Conservation (phyloP, 1,140 invertebrate genomes). For the Pseudachorutes palmiensis region DNA sequence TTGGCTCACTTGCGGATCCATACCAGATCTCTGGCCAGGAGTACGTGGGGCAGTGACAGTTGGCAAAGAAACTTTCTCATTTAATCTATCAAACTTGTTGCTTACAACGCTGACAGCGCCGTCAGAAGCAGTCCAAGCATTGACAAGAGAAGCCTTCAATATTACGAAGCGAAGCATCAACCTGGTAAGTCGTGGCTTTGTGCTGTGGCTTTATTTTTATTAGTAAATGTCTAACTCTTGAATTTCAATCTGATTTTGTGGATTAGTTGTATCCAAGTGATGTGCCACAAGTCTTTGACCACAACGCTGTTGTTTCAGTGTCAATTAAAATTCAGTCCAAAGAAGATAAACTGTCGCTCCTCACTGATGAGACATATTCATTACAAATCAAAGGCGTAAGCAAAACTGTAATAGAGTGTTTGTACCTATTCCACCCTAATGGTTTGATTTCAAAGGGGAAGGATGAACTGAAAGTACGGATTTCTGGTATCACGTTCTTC, state of each 20-base stretch:
- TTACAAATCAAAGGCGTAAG: background rate
- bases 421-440: too few relatives aligned
- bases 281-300: background rate
- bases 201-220: too few relatives aligned
- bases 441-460: too few relatives aligned
- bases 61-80: background rate
- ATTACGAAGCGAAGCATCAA: background rate
- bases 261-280: background rate
- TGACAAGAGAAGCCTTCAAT: background rate
- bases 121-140: background rate
- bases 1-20: background rate
- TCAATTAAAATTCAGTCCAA: background rate
- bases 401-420: too few relatives aligned
- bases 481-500: background rate
- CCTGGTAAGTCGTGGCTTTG: background rate
- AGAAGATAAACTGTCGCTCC: background rate
- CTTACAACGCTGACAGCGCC: background rate
- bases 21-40: background rate
- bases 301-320: background rate
- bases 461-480: background rate
- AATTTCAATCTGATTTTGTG: too few relatives aligned
- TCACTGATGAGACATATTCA: background rate
- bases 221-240: too few relatives aligned
- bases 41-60: background rate
- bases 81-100: background rate